Conservation (phyloP, 2,113 vertebrate genomes). For the Brachypteracias leptosomus region DNA sequence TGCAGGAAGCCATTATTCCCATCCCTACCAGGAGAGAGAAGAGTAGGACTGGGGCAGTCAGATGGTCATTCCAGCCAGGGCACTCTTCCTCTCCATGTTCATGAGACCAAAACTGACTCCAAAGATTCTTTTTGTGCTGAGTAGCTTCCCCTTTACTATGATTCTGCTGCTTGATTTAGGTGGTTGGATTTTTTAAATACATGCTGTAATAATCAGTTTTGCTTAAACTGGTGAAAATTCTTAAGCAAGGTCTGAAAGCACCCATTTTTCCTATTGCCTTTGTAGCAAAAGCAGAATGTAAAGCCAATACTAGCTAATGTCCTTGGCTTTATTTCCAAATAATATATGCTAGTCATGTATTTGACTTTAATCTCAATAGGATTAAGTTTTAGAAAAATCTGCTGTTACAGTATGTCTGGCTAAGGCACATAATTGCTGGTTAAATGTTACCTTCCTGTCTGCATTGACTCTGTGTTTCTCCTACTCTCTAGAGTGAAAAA, state of each 20-base stretch:
- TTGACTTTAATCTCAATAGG: neutral
- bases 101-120: neutral
- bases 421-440: neutral
- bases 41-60: neutral
- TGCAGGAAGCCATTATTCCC: neutral
- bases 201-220: neutral
- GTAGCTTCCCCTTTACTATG: neutral
- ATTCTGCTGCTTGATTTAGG: neutral
- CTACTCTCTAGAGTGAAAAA: constrained; percentile 6
- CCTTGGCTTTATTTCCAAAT: neutral
- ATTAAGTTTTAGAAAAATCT: neutral
- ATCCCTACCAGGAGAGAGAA: neutral
- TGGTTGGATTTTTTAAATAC: neutral
- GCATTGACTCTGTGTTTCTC: constrained; percentile 31
- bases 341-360: neutral
- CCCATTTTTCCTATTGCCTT: neutral
- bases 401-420: neutral
- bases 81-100: neutral
- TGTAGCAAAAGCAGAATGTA: neutral
- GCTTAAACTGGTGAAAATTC: neutral
- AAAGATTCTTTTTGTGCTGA: neutral
- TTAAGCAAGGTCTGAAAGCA: neutral
- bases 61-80: neutral
- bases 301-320: neutral
- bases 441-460: constrained; percentile 22